A percentile compares a stretch with the other conserved stretches of the same genome.
These are phyloP conservation scores for Ptychadena robeensis DNA, from an alignment of 2,797 vertebrate genomes.

Conservation along the genomic window DNA sequence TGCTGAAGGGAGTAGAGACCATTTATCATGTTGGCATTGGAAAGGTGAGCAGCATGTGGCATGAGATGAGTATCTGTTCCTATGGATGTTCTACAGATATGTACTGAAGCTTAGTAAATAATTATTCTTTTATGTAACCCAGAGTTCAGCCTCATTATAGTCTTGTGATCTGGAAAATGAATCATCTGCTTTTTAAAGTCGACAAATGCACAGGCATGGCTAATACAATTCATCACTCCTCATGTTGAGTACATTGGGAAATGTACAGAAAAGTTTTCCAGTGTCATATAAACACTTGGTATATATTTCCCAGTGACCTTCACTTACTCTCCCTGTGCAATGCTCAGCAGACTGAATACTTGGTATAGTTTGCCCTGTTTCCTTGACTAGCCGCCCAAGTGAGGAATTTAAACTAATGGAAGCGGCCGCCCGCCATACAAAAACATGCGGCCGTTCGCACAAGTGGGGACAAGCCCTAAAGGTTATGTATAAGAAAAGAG, in stretches of 20 bases:
- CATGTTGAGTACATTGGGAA: slow-evolving; percentile 6
- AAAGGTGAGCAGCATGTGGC: background rate
- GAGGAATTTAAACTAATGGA: too few species aligned
- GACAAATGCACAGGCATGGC: background rate
- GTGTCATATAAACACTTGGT: background rate
- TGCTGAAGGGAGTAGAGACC: background rate
- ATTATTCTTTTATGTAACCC: background rate
- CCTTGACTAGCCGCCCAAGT: too few species aligned
- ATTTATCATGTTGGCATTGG: slow-evolving; percentile 14
- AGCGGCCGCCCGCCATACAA: too few species aligned
- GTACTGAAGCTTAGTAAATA: background rate
- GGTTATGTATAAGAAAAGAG: too few species aligned
- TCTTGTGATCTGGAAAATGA: slow-evolving; percentile 14
- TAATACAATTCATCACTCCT: background rate
- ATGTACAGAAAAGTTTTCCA: slow-evolving; percentile 11
- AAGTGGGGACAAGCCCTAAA: too few species aligned
- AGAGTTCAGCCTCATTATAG: background rate
- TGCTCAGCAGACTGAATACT: too few species aligned
- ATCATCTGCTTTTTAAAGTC: background rate
- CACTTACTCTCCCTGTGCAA: background rate
- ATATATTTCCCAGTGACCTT: slow-evolving; percentile 1
- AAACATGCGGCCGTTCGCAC: too few species aligned
- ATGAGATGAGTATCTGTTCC: slow-evolving; percentile 11
- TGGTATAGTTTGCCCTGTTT: too few species aligned
- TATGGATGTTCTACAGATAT: background rate